These are phyloP conservation scores for Myotis brandtii DNA, from an alignment of 2,113 vertebrate genomes.

Conservation along the genomic window DNA sequence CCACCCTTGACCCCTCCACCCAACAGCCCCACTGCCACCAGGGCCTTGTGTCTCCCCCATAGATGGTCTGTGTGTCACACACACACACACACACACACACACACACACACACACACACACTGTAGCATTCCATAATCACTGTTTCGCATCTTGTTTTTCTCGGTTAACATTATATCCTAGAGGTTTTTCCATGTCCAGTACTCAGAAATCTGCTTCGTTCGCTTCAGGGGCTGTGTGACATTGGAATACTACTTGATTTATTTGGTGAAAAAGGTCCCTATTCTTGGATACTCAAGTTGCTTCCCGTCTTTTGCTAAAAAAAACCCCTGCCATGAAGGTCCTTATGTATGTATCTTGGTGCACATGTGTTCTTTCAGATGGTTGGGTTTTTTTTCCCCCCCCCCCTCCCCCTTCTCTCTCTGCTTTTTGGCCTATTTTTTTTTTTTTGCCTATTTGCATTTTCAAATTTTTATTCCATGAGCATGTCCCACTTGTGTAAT, in stretches of 20 bases:
- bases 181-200: background rate
- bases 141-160: background rate
- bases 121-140: background rate
- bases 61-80: background rate
- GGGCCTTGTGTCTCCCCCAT: background rate
- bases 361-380: background rate
- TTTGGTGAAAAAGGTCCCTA: background rate
- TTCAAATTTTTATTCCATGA: slow-evolving; percentile 29
- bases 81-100: background rate
- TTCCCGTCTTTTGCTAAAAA: background rate
- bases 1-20: background rate
- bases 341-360: background rate
- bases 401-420: background rate
- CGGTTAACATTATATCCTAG: background rate
- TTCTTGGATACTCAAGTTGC: background rate
- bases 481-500: slow-evolving; percentile 36
- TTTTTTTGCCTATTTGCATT: slow-evolving; percentile 49
- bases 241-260: background rate
- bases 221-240: background rate
- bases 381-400: background rate
- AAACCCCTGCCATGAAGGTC: background rate
- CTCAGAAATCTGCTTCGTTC: background rate
- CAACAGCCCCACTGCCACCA: background rate
- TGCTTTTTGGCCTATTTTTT: background rate
- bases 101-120: background rate